phyloP scores from a whole-genome alignment of 2,888 invertebrate genomes.

The Catocala sponsa region DNA sequence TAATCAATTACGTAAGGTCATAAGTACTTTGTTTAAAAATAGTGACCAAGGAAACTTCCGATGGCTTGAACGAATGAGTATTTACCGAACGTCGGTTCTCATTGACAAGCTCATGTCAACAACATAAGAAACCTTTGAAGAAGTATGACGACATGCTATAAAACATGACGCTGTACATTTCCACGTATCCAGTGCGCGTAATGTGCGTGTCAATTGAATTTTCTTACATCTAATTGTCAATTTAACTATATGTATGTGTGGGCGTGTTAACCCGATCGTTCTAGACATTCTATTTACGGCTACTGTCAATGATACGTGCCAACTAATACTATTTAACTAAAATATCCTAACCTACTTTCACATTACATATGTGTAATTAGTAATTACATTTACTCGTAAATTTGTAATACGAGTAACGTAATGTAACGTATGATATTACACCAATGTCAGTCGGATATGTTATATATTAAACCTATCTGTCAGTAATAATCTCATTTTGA shows the following conservation, averaged over 20 bases:
- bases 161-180: constrained; percentile 32
- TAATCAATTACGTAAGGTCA: constrained; percentile 6
- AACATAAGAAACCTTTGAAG: constrained; percentile 43
- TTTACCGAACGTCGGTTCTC: constrained; percentile 13
- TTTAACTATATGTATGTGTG: constrained; percentile 43
- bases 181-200: constrained; percentile 22
- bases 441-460: no score
- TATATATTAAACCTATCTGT: no score
- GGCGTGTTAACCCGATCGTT: constrained; percentile 58
- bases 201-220: constrained; percentile 21
- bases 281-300: constrained; percentile 75
- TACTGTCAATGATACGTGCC: constrained; percentile 78
- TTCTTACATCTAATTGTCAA: constrained; percentile 44
- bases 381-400: constrained; percentile 12
- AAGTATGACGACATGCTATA: constrained; percentile 35
- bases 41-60: constrained; percentile 21
- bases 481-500: no score
- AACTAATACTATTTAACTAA: constrained; percentile 70
- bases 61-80: constrained; percentile 24
- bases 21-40: constrained; percentile 4
- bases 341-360: constrained; percentile 66
- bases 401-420: constrained; percentile 7
- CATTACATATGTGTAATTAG: constrained; percentile 25
- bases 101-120: constrained; percentile 47
- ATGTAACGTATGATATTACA: constrained; percentile 13